phyloP scores from a whole-genome alignment of 2,113 vertebrate genomes.

The Ptychochromis oligacanthus region DNA sequence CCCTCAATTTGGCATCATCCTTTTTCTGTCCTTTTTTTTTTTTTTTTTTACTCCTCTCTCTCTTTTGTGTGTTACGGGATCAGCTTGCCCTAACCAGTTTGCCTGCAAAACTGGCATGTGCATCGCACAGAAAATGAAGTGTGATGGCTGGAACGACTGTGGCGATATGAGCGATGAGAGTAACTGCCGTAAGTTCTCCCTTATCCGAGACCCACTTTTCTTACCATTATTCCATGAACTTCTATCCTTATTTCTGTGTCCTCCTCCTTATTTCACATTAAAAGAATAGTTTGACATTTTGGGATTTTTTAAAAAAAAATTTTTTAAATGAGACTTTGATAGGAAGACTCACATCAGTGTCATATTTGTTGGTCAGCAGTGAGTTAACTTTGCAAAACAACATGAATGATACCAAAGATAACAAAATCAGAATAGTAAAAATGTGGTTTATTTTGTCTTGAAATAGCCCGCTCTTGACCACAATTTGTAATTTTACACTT shows the following conservation, averaged over 20 bases:
- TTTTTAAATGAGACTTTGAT: neutral
- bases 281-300: neutral
- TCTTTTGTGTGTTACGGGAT: neutral
- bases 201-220: neutral
- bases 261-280: neutral
- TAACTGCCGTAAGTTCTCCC: constrained; percentile 73
- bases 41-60: neutral
- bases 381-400: constrained; percentile 6
- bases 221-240: neutral
- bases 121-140: constrained; percentile 63
- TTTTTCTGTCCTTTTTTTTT: neutral
- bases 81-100: constrained; percentile 80
- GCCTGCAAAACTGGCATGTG: constrained; percentile 75
- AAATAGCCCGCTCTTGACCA: neutral
- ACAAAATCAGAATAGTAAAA: neutral
- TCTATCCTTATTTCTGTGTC: neutral
- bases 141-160: constrained; percentile 84
- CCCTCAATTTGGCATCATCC: constrained; percentile 31
- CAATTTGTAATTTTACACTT: neutral
- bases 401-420: neutral
- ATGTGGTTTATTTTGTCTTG: neutral
- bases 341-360: constrained; percentile 10
- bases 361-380: neutral
- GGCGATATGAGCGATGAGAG: constrained; percentile 82
- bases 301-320: neutral